Evolutionary conservation across 2,797 vertebrate genomes (phyloP).

Genomic region (Danionella dracula): DNA sequence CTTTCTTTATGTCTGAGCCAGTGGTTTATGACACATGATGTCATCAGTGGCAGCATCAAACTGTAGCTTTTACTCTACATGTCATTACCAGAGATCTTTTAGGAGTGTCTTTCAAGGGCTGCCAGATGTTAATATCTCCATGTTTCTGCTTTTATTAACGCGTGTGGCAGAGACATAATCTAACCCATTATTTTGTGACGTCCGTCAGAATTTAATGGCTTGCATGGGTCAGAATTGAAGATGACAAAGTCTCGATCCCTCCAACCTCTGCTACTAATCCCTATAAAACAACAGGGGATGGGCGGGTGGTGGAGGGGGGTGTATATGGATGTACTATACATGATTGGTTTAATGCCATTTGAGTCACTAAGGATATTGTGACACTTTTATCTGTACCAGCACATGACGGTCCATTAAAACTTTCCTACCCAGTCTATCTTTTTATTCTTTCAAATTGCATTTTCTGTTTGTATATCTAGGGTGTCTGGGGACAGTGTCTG

Average conservation of each 20-base stretch:
- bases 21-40: too few species aligned
- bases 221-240: not conserved
- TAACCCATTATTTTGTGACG: not conserved
- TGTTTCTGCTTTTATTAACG: not conserved
- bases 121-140: not conserved
- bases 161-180: not conserved
- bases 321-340: not conserved
- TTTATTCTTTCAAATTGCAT: not conserved
- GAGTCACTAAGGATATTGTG: not conserved
- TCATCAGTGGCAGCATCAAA: too few species aligned
- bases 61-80: too few species aligned
- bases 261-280: constrained; percentile 17
- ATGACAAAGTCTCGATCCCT: constrained; percentile 8
- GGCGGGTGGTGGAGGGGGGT: too few species aligned
- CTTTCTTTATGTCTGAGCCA: too few species aligned
- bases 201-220: not conserved
- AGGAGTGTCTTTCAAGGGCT: too few species aligned
- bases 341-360: not conserved
- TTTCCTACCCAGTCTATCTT: not conserved
- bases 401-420: not conserved
- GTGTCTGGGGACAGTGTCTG: constrained; percentile 14
- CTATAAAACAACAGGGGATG: not conserved
- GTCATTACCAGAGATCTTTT: too few species aligned
- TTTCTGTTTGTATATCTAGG: constrained; percentile 8
- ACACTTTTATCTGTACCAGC: constrained; percentile 1